Percentiles rank a stretch among this genome's conserved stretches.
phyloP scores from a whole-genome alignment of 2,888 invertebrate species.

The Euzophera pinguis region DNA sequence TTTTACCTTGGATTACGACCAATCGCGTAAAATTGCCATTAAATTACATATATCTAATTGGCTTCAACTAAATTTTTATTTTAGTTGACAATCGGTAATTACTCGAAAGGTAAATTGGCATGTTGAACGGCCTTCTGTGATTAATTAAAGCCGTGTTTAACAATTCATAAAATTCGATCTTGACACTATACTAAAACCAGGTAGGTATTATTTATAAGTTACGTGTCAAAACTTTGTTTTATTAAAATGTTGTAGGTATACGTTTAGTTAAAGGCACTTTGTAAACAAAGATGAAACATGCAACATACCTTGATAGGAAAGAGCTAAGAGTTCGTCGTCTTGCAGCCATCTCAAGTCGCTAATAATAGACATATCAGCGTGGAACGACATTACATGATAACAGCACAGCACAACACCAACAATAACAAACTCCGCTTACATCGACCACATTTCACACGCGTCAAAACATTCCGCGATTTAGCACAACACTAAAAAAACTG shows the following conservation, averaged over 20 bases:
- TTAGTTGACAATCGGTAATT: background rate
- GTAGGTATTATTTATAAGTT: background rate
- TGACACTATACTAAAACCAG: conserved; percentile 6
- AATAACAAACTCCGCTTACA: conserved; percentile 47
- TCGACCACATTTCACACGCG: conserved; percentile 54
- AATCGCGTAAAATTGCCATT: background rate
- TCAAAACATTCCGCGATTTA: conserved; percentile 32
- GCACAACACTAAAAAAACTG: conserved; percentile 11
- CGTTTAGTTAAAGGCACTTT: background rate
- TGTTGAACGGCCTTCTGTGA: background rate
- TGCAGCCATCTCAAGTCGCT: conserved; percentile 74
- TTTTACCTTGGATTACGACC: background rate
- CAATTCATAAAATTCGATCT: background rate
- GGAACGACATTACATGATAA: conserved; percentile 68
- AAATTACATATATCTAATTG: background rate
- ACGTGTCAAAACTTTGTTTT: background rate
- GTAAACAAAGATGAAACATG: conserved; percentile 6
- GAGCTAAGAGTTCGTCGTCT: conserved; percentile 72
- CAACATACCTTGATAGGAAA: conserved; percentile 71
- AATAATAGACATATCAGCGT: conserved; percentile 76
- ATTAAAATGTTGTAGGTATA: background rate
- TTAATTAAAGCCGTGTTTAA: conserved; percentile 3
- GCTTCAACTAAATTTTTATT: background rate
- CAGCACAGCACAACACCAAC: conserved; percentile 51
- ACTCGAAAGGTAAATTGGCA: conserved; percentile 1